Conservation (phyloP, 2,888 invertebrate species). For the Melanostoma mellinum region DNA sequence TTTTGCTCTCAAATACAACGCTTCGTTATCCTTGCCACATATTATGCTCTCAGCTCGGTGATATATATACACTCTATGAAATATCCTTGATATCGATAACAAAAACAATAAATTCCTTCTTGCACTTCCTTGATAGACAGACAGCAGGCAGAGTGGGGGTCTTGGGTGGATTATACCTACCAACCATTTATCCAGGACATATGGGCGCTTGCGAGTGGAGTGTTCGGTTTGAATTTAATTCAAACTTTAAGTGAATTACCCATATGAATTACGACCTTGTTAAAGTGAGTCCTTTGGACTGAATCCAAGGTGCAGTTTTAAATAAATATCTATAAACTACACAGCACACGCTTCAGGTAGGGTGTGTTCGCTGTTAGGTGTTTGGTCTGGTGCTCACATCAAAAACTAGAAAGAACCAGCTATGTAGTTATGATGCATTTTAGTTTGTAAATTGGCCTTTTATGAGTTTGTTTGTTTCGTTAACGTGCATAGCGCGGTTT, state of each 20-base stretch:
- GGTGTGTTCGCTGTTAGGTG: conserved; percentile 7
- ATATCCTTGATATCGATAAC: conserved; percentile 72
- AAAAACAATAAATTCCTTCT: conserved; percentile 72
- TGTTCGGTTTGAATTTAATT: conserved; percentile 64
- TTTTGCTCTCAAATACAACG: conserved; percentile 46
- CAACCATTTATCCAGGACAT: conserved; percentile 56
- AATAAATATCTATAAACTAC: conserved; percentile 42
- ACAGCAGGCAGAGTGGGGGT: conserved; percentile 10
- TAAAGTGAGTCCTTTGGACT: conserved; percentile 27
- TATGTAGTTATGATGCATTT: conserved; percentile 49
- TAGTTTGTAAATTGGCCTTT: conserved; percentile 69
- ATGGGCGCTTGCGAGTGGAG: conserved; percentile 40
- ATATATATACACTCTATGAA: conserved; percentile 22
- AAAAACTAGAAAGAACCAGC: conserved; percentile 2
- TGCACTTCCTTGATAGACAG: conserved; percentile 72
- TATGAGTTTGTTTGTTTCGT: conserved; percentile 63
- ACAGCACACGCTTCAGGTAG: conserved; percentile 25
- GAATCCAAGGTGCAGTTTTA: conserved; percentile 65
- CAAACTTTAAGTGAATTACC: conserved; percentile 71
- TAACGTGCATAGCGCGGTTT: conserved; percentile 27
- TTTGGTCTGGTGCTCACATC: background rate
- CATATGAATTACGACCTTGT: conserved; percentile 62
- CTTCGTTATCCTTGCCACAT: conserved; percentile 68
- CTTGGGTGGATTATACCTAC: background rate
- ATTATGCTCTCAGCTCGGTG: conserved; percentile 6